Percentiles rank a stretch among this genome's conserved stretches.
These are phyloP conservation scores for Syndactyla subalaris DNA, from an alignment of 2,797 vertebrate genomes.

Conservation along the genomic window DNA sequence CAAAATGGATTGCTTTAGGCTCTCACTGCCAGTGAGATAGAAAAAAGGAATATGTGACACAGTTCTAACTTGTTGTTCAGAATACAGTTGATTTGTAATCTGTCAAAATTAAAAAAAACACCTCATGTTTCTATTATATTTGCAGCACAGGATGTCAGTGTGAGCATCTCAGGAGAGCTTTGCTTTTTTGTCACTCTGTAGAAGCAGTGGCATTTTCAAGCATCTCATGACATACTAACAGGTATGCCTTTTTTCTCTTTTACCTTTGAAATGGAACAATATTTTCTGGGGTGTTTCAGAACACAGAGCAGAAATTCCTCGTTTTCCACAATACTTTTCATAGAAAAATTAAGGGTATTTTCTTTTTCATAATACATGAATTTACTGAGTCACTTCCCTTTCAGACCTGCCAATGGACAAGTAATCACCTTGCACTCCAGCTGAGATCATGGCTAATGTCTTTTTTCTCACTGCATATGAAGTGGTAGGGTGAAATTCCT, in stretches of 20 bases:
- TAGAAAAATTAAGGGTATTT: background rate
- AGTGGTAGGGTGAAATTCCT: background rate
- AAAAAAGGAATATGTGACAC: background rate
- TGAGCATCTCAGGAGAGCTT: background rate
- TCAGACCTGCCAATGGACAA: background rate
- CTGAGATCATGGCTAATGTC: background rate
- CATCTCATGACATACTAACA: background rate
- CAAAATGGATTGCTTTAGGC: background rate
- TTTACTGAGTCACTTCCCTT: background rate
- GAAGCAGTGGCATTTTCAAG: background rate
- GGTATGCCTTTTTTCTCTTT: background rate
- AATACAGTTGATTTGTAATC: background rate
- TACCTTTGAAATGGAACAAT: background rate
- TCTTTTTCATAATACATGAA: background rate
- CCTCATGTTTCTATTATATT: background rate
- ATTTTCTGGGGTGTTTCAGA: background rate
- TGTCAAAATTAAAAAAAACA: background rate
- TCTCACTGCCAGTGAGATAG: background rate
- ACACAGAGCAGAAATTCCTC: background rate
- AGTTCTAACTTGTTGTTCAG: constrained; percentile 2
- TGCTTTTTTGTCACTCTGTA: background rate
- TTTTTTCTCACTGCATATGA: background rate
- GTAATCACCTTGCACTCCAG: background rate
- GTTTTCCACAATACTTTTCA: background rate
- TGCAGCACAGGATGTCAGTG: background rate